A percentile compares a stretch with the other conserved stretches of the same genome.
phyloP scores from a whole-genome alignment of 2,113 vertebrate species.

The Pardalotus punctatus region DNA sequence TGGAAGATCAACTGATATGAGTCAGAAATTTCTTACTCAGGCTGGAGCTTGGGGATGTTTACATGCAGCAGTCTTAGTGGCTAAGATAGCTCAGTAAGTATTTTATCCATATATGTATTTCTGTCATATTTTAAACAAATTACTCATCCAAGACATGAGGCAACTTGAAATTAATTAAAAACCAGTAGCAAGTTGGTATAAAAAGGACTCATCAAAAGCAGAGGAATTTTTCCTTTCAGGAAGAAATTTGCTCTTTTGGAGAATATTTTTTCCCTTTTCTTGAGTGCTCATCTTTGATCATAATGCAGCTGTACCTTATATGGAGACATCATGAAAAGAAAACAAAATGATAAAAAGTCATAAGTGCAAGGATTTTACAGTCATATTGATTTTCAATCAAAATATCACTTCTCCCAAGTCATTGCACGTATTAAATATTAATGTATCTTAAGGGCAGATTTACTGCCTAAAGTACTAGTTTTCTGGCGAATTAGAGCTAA shows the following conservation, averaged over 20 bases:
- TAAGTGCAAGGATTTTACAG: background rate
- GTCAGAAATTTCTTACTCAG: constrained; percentile 79
- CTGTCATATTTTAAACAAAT: background rate
- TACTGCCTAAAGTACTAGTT: constrained; percentile 6
- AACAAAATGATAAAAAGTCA: constrained; percentile 7
- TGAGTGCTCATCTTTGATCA: background rate
- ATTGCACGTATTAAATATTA: constrained; percentile 15
- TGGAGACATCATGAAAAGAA: background rate
- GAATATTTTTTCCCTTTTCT: background rate
- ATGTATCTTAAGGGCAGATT: constrained; percentile 8
- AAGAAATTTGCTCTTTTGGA: background rate
- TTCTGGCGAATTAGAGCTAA: constrained; percentile 15
- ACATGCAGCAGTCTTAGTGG: constrained; percentile 85
- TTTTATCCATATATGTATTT: background rate
- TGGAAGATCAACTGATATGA: constrained; percentile 61
- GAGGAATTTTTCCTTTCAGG: background rate
- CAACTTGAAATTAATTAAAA: background rate
- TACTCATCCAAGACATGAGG: background rate
- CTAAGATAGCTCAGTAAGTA: constrained; percentile 94
- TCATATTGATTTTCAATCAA: constrained; percentile 31
- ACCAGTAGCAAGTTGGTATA: background rate
- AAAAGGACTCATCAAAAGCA: background rate
- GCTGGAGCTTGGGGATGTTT: constrained; percentile 92
- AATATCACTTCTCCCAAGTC: constrained; percentile 12
- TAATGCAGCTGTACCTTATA: background rate